phyloP scores from a whole-genome alignment of 2,113 vertebrate species.

The Cochlearius cochlearius region DNA sequence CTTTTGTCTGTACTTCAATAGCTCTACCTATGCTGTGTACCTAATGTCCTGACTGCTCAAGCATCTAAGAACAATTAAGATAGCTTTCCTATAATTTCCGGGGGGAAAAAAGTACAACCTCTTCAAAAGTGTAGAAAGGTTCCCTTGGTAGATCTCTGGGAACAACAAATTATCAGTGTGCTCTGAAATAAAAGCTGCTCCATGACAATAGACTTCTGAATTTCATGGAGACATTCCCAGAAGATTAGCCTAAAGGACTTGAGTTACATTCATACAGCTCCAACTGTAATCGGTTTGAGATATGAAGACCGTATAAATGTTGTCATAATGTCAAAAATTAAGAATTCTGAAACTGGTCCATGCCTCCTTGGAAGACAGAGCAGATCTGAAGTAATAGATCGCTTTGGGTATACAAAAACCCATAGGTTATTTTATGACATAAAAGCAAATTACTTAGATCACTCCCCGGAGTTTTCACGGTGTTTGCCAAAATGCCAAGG shows the following conservation, averaged over 20 bases:
- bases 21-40: not conserved
- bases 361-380: not conserved
- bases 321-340: not conserved
- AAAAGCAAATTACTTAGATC: not conserved
- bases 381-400: not conserved
- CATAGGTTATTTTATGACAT: not conserved
- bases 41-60: not conserved
- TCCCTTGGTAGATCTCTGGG: not conserved
- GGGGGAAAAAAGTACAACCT: not conserved
- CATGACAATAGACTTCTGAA: not conserved
- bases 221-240: not conserved
- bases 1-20: not conserved
- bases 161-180: not conserved
- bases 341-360: not conserved
- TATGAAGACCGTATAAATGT: not conserved
- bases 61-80: not conserved
- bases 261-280: not conserved
- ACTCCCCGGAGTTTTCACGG: not conserved
- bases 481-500: not conserved
- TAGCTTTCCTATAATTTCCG: not conserved
- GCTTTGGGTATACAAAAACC: not conserved
- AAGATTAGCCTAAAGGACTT: not conserved
- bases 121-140: not conserved
- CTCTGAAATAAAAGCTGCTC: not conserved
- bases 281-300: not conserved